These are phyloP conservation scores for Dendrocincla tyrannina DNA, from an alignment of 2,797 vertebrate species.

Conservation along the genomic window DNA sequence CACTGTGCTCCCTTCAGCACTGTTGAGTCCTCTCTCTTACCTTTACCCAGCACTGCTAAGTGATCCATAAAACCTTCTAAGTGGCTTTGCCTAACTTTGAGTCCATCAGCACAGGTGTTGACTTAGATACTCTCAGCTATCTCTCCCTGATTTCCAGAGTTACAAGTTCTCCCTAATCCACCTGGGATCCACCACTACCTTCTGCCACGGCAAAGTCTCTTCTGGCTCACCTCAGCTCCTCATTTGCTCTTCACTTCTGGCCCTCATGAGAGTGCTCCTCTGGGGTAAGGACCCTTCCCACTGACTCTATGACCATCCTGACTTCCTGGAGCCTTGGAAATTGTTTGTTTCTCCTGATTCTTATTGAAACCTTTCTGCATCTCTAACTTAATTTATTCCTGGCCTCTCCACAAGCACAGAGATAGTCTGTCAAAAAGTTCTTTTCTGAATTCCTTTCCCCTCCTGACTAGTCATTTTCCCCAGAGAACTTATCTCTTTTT, in stretches of 20 bases:
- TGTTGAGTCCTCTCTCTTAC: not conserved
- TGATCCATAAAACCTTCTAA: not conserved
- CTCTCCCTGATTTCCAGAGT: not conserved
- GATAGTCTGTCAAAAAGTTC: not conserved
- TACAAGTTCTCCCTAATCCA: not conserved
- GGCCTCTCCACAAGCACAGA: not conserved
- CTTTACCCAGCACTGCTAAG: not conserved
- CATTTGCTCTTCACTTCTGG: not conserved
- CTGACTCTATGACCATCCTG: not conserved
- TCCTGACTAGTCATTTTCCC: not conserved
- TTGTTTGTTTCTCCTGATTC: not conserved
- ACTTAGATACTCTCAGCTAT: not conserved
- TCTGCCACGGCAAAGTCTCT: not conserved
- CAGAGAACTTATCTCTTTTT: not conserved
- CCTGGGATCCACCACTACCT: fast-evolving
- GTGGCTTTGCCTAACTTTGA: not conserved
- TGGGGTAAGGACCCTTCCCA: not conserved
- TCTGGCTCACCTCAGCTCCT: not conserved
- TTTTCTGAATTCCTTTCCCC: not conserved
- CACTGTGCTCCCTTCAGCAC: not conserved
- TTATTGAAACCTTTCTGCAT: not conserved
- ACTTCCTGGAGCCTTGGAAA: not conserved
- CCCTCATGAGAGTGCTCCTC: not conserved
- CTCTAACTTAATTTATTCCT: not conserved
- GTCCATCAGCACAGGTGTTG: not conserved